Conservation (phyloP, 2,888 invertebrate species). For the Odontomyia ornata region DNA sequence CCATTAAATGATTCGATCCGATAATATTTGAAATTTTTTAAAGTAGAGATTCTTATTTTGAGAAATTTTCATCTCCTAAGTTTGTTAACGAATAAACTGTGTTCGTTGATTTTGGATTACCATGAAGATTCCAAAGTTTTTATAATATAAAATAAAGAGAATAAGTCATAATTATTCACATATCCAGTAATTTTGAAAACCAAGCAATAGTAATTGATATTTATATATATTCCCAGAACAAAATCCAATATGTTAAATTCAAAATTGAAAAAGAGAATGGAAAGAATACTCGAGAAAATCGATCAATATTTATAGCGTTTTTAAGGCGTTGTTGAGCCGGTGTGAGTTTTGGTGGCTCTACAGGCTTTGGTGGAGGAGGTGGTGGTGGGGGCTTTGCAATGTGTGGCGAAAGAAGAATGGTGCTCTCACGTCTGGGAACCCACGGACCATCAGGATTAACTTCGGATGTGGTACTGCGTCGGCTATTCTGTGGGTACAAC, state of each 20-base stretch:
- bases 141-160: too few relatives aligned
- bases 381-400: conserved; percentile 60
- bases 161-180: too few relatives aligned
- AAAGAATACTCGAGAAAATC: conserved; percentile 75
- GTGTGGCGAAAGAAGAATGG: conserved; percentile 60
- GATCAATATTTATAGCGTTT: conserved; percentile 75
- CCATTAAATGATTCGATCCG: too few relatives aligned
- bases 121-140: too few relatives aligned
- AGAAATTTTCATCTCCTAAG: too few relatives aligned
- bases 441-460: conserved; percentile 61
- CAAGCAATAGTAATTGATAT: too few relatives aligned
- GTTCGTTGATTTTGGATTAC: too few relatives aligned
- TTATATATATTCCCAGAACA: conserved; percentile 77
- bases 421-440: conserved; percentile 63
- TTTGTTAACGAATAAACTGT: too few relatives aligned
- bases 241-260: conserved; percentile 77
- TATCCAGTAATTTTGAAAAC: too few relatives aligned
- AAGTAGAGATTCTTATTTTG: too few relatives aligned
- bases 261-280: conserved; percentile 74
- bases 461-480: conserved; percentile 46
- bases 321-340: conserved; percentile 71
- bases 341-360: conserved; percentile 64
- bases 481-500: conserved; percentile 47
- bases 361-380: conserved; percentile 57
- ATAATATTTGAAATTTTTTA: too few relatives aligned